A percentile compares a stretch with the other conserved stretches of the same genome.
These are phyloP conservation scores for Mesorhabditis belari DNA, from an alignment of 2,888 invertebrate species.

Conservation along the genomic window DNA sequence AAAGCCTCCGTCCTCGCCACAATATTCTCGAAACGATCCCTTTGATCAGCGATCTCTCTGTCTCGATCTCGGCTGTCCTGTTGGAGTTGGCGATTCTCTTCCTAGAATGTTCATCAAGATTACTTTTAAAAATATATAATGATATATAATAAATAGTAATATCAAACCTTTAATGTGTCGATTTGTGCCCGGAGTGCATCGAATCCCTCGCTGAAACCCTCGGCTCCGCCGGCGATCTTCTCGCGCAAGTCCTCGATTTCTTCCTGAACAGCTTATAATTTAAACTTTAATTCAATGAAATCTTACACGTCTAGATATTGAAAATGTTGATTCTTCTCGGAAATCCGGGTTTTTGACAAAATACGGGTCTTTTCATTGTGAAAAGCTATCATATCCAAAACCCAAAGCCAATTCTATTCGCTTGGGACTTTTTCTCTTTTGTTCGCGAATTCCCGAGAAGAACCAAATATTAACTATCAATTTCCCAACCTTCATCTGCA, in stretches of 20 bases:
- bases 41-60: slow-evolving; percentile 45
- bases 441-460: too few species aligned
- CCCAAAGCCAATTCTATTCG: too few species aligned
- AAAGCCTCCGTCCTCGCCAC: slow-evolving; percentile 27
- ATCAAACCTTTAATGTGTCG: slow-evolving; percentile 8
- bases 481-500: slow-evolving; percentile 23
- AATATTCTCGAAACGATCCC: slow-evolving; percentile 41
- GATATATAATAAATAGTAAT: not conserved
- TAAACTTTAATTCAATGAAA: too few species aligned
- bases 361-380: too few species aligned
- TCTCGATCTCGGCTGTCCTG: slow-evolving; percentile 44
- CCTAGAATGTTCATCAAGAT: slow-evolving; percentile 16
- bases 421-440: too few species aligned
- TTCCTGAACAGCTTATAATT: too few species aligned
- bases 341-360: too few species aligned
- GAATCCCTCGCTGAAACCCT: slow-evolving; percentile 4
- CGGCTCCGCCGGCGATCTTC: slow-evolving; percentile 37
- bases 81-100: slow-evolving; percentile 46
- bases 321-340: too few species aligned
- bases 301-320: too few species aligned
- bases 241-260: slow-evolving; percentile 43
- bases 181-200: not conserved
- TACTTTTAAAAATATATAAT: not conserved
- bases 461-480: not conserved
- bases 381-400: too few species aligned